Base-by-base conservation (phyloP, 2,797 vertebrate species). In the Emydoidea blandingii region DNA sequence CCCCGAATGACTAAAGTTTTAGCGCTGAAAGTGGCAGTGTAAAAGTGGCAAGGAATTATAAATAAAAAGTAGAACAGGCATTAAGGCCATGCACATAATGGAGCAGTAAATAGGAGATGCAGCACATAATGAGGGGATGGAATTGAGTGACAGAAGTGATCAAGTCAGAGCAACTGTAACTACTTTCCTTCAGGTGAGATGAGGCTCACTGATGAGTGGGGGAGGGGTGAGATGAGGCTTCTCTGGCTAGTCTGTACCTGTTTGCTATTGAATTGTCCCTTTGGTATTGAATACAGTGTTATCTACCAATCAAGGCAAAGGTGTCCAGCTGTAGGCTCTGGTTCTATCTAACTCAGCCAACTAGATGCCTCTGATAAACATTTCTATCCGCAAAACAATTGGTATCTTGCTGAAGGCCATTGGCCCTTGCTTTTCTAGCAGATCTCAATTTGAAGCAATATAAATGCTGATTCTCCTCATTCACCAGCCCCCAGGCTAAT, bases 301-400 rank as follows among this genome's bases (percentile, higher is more conserved):
- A 81, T 34, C 3, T 31, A 88, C 89, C n/a, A 47, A 74, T 81
- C 11, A 50, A 44, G 18, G 1, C 6, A 50, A 68, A 79, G 23
- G 74, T 8, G 1, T 12, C 76, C 9, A 5, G 6, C 34, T 41
- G 10, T 18, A 62, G 11, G 6, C 3, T 37, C 1, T 15, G 1
- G 2, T 74, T 78, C 50, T 82, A 88, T 80, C 59, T 57, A 84
- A 91, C 2, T 62, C 81, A 14, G 3, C 34, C 56, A 53, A 12
- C 34, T 90, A 19, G 2, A 57, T 54, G 16, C n/a, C n/a, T 7
- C 12, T 88, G 44, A 31, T 62, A 57, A 85, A 54, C 76, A 3
- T 37, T 89, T 31, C 5, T 78, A 82, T 80, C 25, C 34, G 84
- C 11, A 2, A 5, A 21, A 19, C 41, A 78, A 80, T 6, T 53